Evolutionary conservation across 2,888 invertebrate species (phyloP), one percentile per base, ranked within the genome.

Genomic region (Polymixis lichenea): DNA sequence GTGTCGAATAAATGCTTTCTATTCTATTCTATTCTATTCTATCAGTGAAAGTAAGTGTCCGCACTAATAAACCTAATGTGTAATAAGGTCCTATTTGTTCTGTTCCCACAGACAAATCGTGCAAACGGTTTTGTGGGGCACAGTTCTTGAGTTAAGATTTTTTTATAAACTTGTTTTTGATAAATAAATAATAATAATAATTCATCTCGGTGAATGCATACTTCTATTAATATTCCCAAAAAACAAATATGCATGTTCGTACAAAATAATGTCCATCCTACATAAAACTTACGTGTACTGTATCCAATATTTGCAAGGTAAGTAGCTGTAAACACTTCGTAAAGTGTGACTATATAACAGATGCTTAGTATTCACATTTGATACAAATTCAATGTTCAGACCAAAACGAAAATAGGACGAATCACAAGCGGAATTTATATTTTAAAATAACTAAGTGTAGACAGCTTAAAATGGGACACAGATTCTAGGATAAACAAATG

Each of bases 401-500:
- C 28, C 55, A 65, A 77, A 58, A 70, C 71, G 67, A 77, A 87
- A 88, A 85, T 86, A 80, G 83, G 83, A 69, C 79, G 60, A 83
- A 73, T 68, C 77, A 75, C 69, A 78, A 70, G 69, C 67, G 67
- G 72, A 84, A 67, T 68, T 80, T 61, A 51, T 71, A 68, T 78
- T 82, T 79, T 71, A 73, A 80, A 82, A 82, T 85, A 73, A 56
- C 80, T 64, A 70, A 85, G 74, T 83, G 80, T 58, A 82, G 77
- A 72, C 72, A 78, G 80, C 65, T 82, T 58, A 55, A 86, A 83
- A 62, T 82, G 70, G 83, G 80, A 72, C 83, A 67, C 75, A 68
- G 58, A 77, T 78, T 72, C 71, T 80, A 76, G 74, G 70, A 84
- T 87, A 86, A 65, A 66, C 70, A 77, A 75, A 76, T 86, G 64